Percentiles rank a stretch among this genome's conserved stretches.
Evolutionary conservation across 1,140 invertebrate genomes (phyloP).

Genomic region (Drosophila insularis): DNA sequence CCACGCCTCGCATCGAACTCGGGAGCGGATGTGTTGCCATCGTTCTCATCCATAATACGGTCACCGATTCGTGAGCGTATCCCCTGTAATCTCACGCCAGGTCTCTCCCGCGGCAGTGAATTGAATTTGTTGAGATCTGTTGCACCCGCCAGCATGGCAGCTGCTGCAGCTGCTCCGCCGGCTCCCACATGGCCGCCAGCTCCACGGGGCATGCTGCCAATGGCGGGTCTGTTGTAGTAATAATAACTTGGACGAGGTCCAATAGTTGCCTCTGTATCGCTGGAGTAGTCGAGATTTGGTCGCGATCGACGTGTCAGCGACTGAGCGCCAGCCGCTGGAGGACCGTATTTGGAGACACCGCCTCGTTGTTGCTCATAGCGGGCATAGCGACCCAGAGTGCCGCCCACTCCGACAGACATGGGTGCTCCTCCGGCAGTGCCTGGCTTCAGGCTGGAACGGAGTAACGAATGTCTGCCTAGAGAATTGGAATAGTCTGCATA

Average conservation of each 20-base stretch:
- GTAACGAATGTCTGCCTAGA: conserved; percentile 88
- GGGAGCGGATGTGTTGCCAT: conserved; percentile 91
- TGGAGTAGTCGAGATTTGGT: conserved; percentile 92
- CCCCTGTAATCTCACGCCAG: conserved; percentile 83
- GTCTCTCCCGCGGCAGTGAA: conserved; percentile 89
- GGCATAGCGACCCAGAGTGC: conserved; percentile 80
- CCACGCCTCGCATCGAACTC: conserved; percentile 89
- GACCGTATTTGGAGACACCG: conserved; percentile 69
- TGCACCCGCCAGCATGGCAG: conserved; percentile 73
- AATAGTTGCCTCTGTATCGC: conserved; percentile 95
- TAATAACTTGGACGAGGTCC: conserved; percentile 90
- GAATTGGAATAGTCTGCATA: conserved; percentile 88
- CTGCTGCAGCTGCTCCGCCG: conserved; percentile 58
- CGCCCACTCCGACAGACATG: conserved; percentile 72
- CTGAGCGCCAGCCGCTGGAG: conserved; percentile 74
- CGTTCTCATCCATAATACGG: conserved; percentile 89
- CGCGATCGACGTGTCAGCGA: conserved; percentile 88
- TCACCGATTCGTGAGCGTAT: conserved; percentile 76
- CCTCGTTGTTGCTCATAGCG: conserved; percentile 77
- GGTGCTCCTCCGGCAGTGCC: conserved; percentile 80
- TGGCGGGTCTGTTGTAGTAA: conserved; percentile 85
- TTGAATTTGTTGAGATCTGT: conserved; percentile 85
- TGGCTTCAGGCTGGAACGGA: conserved; percentile 90
- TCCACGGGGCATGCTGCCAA: conserved; percentile 83
- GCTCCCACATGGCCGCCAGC: conserved; percentile 83